Base-by-base conservation (phyloP, 2,797 vertebrate genomes). In the Muscicapa comitata region DNA sequence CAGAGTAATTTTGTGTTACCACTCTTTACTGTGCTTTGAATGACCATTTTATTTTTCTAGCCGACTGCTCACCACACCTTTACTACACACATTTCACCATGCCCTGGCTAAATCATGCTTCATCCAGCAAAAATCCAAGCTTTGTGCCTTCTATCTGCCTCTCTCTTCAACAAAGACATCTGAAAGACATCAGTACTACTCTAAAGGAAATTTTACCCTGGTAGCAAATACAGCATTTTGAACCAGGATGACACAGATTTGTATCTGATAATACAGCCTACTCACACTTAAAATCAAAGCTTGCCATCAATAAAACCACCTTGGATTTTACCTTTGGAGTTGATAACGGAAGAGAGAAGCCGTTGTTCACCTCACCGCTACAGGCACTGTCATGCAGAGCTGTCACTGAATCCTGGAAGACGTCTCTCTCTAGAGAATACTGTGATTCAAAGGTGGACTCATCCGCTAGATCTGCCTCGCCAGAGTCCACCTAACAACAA, bases 401-500 rank as follows among this genome's bases (percentile, higher is more conserved):
- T 28, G 98, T 96, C 97, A 98, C 63, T 72, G 99, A 99, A 13
- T 98, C 97, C 94, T 98, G 98, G 95, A 99, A 99, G 37, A 98
- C 91, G 37, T 98, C 98, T 50, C 98, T 98, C 25, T 98, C 98
- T 13, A 96, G 97, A 25, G 98, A 98, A 96, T 97, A 99, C 47
- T 97, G 97, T 4, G 96, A 98, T 84, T 98, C 98, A 65, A 99
- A 97, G 38, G 93, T 75, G 94, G 98, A 98, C 50, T 99, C 99
- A 62, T 98, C 98, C 48, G 68, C 95, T 82, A 98, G 83, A 93
- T 99, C 99, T 75, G 97, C 96, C 62, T 99, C 99, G 1, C 97
- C 94, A 73, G 98, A 98, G 93, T 99, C 99, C 94, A 99, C 99
- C 99, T 99, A 98, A 74, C 54, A 97, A 95, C 90, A 97, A 85